Evolutionary conservation across 2,888 invertebrate genomes (phyloP).

Genomic region (Polylopha cassiicola): DNA sequence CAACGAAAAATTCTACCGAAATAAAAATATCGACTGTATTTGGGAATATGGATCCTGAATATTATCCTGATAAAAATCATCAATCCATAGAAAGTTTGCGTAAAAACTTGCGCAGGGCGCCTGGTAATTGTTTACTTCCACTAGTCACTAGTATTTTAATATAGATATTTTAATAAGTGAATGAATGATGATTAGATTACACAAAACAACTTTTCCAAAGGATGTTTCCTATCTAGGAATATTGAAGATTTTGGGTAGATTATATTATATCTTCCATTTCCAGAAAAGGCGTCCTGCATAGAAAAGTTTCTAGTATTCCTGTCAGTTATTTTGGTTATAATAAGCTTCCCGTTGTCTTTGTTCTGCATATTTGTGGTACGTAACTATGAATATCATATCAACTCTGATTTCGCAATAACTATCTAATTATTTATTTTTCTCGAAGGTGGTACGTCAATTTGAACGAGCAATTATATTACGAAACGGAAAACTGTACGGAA

Average conservation of each 20-base stretch:
- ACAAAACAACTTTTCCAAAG: not conserved
- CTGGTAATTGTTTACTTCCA: too few species aligned
- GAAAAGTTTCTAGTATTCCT: slow-evolving; percentile 39
- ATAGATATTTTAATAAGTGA: too few species aligned
- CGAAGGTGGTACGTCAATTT: slow-evolving; percentile 85
- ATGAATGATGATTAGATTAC: too few species aligned
- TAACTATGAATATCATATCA: slow-evolving; percentile 6
- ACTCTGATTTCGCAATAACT: slow-evolving; percentile 3
- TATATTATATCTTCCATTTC: slow-evolving; percentile 21
- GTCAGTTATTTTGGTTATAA: slow-evolving; percentile 35
- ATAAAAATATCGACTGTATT: too few species aligned
- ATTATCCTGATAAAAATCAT: too few species aligned
- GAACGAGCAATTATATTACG: slow-evolving; percentile 90
- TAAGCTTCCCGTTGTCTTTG: slow-evolving; percentile 46
- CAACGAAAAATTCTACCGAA: too few species aligned
- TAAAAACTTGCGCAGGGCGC: too few species aligned
- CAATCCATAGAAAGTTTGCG: too few species aligned
- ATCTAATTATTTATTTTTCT: slow-evolving; percentile 5
- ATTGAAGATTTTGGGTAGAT: too few species aligned
- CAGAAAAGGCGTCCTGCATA: slow-evolving; percentile 34
- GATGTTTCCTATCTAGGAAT: too few species aligned
- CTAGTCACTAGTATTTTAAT: too few species aligned
- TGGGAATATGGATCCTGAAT: too few species aligned
- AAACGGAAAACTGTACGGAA: slow-evolving; percentile 83
- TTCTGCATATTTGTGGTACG: slow-evolving; percentile 43